Base-by-base conservation (phyloP, 2,113 vertebrate genomes). In the Brachypteracias leptosomus region DNA sequence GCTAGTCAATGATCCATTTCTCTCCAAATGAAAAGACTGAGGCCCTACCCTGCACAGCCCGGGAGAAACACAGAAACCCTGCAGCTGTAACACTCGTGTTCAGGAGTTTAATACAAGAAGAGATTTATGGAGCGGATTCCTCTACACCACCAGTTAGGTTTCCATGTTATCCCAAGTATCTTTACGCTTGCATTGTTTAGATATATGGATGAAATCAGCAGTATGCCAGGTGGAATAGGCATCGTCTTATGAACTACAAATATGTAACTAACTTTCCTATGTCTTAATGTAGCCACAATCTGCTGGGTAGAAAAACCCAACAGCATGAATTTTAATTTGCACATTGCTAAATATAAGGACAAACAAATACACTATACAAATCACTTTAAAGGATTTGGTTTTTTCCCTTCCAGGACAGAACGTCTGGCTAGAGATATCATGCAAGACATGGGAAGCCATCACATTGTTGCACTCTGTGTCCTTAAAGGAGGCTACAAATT, bases 401-500 rank as follows among this genome's bases (percentile, higher is more conserved):
- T 61, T 35, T 28, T 13, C 9, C 6, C 62, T 88, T 54, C 25
- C 94, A 99, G 98, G 97, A 99, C 98, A 22, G 98, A 99, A 92
- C 97, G 98, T 25, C 96, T 99, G 96, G 98, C 98, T 84, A 97
- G 98, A 16, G 98, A 99, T 92, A 99, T 98, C 72, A 97, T 98
- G 86, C 97, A 93, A 82, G 98, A 98, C 86, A 98, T 98, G 98
- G 98, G 98, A 82, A 98, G 94, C 74, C 97, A 98, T 86, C 98
- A 98, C 88, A 98, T 98, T 9, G 98, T 99, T 31, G 98, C 98
- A 19, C 96, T 99, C 35, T 99, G 98, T 74, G 98, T 99, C 58
- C 97, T 99, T 25, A 99, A 99, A 97, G 98, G 98, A 67, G 98
- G 98, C 68, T 99, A 98, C 93, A 99, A 98, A 95, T 99, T 99